Conservation (phyloP, 2,113 vertebrate genomes). For the Notechis scutatus region DNA sequence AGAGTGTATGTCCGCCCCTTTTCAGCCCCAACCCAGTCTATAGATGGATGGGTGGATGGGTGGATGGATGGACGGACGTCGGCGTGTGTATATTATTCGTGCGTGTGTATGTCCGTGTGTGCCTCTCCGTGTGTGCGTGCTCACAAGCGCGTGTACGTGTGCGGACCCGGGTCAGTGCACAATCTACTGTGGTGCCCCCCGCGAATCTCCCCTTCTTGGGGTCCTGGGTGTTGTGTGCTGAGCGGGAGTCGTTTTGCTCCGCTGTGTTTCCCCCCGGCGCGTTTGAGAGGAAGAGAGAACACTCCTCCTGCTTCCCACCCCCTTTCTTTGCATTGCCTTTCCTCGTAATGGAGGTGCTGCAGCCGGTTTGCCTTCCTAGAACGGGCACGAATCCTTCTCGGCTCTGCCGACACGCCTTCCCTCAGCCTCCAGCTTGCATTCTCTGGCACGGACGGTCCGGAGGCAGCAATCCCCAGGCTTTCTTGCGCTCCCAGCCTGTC, state of each 20-base stretch:
- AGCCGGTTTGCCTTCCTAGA: background rate
- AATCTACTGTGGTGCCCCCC: background rate
- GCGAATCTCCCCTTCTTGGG: background rate
- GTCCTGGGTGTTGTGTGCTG: background rate
- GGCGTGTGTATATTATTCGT: background rate
- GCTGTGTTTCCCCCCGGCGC: background rate
- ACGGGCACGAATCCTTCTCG: background rate
- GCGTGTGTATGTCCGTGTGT: background rate
- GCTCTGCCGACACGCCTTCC: background rate
- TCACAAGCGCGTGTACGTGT: background rate
- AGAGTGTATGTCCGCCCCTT: background rate
- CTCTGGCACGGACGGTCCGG: background rate
- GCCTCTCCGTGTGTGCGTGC: background rate
- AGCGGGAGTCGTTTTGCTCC: background rate
- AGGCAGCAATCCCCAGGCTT: background rate
- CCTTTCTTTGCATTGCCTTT: conserved; percentile 20
- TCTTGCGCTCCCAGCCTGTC: conserved; percentile 32
- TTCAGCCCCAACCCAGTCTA: background rate
- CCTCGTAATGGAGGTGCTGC: conserved; percentile 18
- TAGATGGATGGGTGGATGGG: background rate
- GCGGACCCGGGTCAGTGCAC: background rate
- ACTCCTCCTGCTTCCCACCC: conserved; percentile 11
- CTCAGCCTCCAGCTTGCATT: background rate
- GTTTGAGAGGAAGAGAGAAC: background rate
- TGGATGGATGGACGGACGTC: background rate